These are phyloP conservation scores for Drosophila melanocephala DNA, from an alignment of 2,888 invertebrate species.

Conservation along the genomic window DNA sequence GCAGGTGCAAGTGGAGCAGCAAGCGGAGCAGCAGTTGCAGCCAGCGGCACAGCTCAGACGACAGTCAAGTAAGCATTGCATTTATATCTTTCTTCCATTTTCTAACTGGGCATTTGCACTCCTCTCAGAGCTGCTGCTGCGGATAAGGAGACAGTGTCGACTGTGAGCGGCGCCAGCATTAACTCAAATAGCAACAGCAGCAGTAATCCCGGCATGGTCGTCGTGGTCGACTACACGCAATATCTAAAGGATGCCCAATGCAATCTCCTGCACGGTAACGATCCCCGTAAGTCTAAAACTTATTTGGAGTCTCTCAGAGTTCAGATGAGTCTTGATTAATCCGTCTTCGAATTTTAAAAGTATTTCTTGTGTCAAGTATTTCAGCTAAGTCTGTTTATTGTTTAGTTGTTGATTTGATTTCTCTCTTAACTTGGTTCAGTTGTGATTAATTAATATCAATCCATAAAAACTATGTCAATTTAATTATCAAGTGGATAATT, in stretches of 20 bases:
- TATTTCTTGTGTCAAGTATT: background rate
- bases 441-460: background rate
- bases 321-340: background rate
- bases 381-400: background rate
- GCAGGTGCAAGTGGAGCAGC: slow-evolving; percentile 30
- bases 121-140: slow-evolving; percentile 39
- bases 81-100: background rate
- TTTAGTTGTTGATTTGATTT: background rate
- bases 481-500: background rate
- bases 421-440: background rate
- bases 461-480: background rate
- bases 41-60: background rate
- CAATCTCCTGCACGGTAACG: slow-evolving; percentile 73
- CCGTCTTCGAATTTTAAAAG: background rate
- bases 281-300: slow-evolving; percentile 76
- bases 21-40: background rate
- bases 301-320: background rate
- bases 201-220: slow-evolving; percentile 72
- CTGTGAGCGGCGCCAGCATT: slow-evolving; percentile 13
- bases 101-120: background rate
- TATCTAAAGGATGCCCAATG: slow-evolving; percentile 85
- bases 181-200: slow-evolving; percentile 78
- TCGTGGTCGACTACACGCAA: slow-evolving; percentile 84
- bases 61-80: slow-evolving; percentile 20
- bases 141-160: slow-evolving; percentile 48